Evolutionary conservation across 1,140 invertebrate species (phyloP).

Genomic region (Drosophila nannoptera): DNA sequence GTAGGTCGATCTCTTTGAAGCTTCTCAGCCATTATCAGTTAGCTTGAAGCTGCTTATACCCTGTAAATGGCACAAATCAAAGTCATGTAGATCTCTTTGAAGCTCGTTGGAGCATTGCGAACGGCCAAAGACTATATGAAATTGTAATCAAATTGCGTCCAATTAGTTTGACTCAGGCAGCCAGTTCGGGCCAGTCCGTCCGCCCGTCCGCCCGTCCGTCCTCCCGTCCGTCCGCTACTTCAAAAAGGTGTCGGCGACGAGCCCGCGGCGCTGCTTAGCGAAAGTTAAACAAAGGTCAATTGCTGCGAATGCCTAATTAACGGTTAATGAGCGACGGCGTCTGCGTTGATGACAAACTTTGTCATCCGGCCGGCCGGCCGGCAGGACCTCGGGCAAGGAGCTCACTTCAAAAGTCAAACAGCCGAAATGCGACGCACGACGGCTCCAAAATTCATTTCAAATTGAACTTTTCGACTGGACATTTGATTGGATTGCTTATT

Average conservation of each 20-base stretch:
- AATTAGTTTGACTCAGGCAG: slow-evolving; percentile 65
- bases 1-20: no score
- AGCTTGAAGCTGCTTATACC: no score
- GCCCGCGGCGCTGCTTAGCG: slow-evolving; percentile 32
- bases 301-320: slow-evolving; percentile 63
- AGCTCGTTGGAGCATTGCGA: slow-evolving; percentile 20
- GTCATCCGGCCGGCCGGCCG: no score
- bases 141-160: slow-evolving; percentile 70
- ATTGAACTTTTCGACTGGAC: slow-evolving; percentile 5
- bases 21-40: no score
- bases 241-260: slow-evolving; percentile 63
- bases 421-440: slow-evolving; percentile 4
- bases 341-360: slow-evolving; percentile 18
- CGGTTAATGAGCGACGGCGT: slow-evolving; percentile 51
- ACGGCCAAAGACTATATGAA: slow-evolving; percentile 62
- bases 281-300: slow-evolving; percentile 47
- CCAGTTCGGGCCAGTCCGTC: no score
- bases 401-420: slow-evolving; percentile 45
- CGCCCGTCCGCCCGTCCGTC: no score
- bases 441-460: neutral
- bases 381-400: slow-evolving; percentile 8
- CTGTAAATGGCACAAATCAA: no score
- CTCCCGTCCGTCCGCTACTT: slow-evolving; percentile 34
- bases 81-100: no score
- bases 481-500: neutral